Conservation (phyloP, 1,140 invertebrate genomes). For the Procambarus virginalis region DNA sequence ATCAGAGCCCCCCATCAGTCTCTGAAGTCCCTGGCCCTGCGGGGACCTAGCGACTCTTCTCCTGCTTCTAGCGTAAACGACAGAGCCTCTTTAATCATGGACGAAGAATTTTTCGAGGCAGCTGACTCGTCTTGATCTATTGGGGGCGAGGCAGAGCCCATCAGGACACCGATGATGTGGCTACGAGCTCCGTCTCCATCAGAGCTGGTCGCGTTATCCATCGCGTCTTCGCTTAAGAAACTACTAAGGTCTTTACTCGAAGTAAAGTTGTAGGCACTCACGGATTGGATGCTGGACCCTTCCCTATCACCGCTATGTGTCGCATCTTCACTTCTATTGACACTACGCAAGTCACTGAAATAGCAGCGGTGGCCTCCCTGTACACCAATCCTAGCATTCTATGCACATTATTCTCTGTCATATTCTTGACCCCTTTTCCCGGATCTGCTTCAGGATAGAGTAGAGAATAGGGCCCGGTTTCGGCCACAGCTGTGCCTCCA, state of each 20-base stretch:
- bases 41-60: not conserved
- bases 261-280: conserved; percentile 4
- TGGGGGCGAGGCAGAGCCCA: not conserved
- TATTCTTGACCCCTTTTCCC: not conserved
- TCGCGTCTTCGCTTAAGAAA: not conserved
- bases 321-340: not conserved
- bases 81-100: conserved; percentile 25
- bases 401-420: not conserved
- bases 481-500: not conserved
- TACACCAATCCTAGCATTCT: not conserved
- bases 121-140: not conserved
- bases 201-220: not conserved
- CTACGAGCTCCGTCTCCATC: not conserved
- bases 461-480: not conserved
- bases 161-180: conserved; percentile 9
- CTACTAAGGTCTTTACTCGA: not conserved
- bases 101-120: conserved; percentile 11
- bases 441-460: not conserved
- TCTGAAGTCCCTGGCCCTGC: not conserved
- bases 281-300: not conserved
- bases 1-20: conserved; percentile 5
- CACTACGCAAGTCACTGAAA: not conserved
- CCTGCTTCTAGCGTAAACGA: conserved; percentile 21
- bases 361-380: not conserved
- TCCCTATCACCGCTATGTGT: not conserved